A percentile compares a stretch with the other conserved stretches of the same genome.
Evolutionary conservation across 2,797 vertebrate species (phyloP).

Genomic region (Hippoglossus hippoglossus): DNA sequence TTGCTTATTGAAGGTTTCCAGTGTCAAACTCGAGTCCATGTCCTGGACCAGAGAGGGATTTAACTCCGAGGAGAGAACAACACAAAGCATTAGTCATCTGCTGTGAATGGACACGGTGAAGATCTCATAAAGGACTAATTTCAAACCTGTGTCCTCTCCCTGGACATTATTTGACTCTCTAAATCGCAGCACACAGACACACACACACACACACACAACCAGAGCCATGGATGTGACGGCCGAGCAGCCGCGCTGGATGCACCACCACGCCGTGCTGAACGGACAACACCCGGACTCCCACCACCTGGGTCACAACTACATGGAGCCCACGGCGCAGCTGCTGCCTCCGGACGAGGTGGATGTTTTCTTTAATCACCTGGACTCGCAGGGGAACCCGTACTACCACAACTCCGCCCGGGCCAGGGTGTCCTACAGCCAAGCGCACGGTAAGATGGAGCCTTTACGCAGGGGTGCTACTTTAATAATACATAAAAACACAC

Average conservation of each 20-base stretch:
- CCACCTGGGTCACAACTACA: slow-evolving; percentile 93
- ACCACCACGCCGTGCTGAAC: slow-evolving; percentile 92
- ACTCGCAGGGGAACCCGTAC: slow-evolving; percentile 95
- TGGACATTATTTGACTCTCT: slow-evolving; percentile 51
- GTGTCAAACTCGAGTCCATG: slow-evolving; percentile 45
- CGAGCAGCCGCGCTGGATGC: slow-evolving; percentile 97
- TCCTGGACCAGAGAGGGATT: slow-evolving; percentile 38
- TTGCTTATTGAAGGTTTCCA: slow-evolving; percentile 70
- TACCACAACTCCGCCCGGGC: slow-evolving; percentile 93
- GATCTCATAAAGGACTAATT: slow-evolving; percentile 43
- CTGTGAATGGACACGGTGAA: slow-evolving; percentile 47
- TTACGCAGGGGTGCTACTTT: neutral
- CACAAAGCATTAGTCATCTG: slow-evolving; percentile 2
- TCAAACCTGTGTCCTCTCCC: slow-evolving; percentile 12
- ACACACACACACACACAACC: neutral
- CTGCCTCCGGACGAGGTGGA: slow-evolving; percentile 97
- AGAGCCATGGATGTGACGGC: slow-evolving; percentile 84
- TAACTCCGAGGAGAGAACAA: slow-evolving; percentile 16
- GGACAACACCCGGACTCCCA: slow-evolving; percentile 92
- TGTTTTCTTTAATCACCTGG: slow-evolving; percentile 96
- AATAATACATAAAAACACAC: no score
- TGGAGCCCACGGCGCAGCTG: slow-evolving; percentile 93
- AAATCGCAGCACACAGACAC: neutral
- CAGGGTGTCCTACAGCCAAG: slow-evolving; percentile 94
- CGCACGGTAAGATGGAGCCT: slow-evolving; percentile 86